phyloP scores from a whole-genome alignment of 2,888 invertebrate species.

The Electrophaes corylata region DNA sequence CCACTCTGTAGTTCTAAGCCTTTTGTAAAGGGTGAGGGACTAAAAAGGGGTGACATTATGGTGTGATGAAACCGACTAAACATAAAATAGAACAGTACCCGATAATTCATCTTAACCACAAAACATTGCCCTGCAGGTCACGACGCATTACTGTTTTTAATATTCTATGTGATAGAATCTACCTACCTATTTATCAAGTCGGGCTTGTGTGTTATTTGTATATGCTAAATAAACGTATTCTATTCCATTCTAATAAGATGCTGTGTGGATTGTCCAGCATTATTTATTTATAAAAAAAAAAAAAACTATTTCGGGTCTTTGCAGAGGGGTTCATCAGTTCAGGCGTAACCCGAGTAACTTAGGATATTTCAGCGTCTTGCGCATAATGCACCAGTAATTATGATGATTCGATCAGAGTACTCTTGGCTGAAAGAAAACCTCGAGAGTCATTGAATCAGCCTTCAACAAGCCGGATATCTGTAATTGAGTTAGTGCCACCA shows the following conservation, averaged over 20 bases:
- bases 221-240: too few relatives aligned
- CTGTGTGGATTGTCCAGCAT: too few relatives aligned
- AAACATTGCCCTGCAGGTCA: too few relatives aligned
- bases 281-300: too few relatives aligned
- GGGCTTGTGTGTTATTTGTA: too few relatives aligned
- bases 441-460: conserved; percentile 61
- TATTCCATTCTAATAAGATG: too few relatives aligned
- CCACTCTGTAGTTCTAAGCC: background rate
- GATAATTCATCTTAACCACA: background rate
- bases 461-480: conserved; percentile 69
- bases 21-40: background rate
- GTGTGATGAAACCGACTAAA: background rate
- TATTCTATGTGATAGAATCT: too few relatives aligned
- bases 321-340: background rate
- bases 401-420: conserved; percentile 10
- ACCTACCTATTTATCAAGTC: too few relatives aligned
- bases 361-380: conserved; percentile 4
- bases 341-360: background rate
- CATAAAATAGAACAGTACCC: background rate
- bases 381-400: conserved; percentile 18
- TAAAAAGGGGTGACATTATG: background rate
- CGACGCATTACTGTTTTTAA: too few relatives aligned
- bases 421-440: conserved; percentile 45
- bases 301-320: too few relatives aligned
- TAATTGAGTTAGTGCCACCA: conserved; percentile 77